Percentiles rank a stretch among this genome's conserved stretches.
These are phyloP conservation scores for Dendronephthya gigantea DNA, from an alignment of 64 coral and sea anemone species.

Conservation along the genomic window DNA sequence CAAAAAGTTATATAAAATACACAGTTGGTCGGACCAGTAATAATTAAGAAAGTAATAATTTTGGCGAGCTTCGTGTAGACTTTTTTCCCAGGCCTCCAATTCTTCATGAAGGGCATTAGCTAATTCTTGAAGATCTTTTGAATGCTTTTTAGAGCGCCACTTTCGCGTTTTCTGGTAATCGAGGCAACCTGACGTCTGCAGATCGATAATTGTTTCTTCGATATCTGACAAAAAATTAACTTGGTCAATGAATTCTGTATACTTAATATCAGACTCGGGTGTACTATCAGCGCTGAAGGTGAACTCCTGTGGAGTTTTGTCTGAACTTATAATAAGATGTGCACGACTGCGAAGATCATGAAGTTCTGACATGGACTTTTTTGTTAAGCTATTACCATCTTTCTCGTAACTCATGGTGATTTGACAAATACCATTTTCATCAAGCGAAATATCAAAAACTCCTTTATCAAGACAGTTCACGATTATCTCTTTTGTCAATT, in stretches of 20 bases:
- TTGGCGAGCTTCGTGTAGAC: conserved; percentile 19
- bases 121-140: conserved; percentile 24
- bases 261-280: not conserved
- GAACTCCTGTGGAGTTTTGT: not conserved
- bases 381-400: not conserved
- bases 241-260: conserved; percentile 35
- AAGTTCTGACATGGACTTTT: conserved; percentile 34
- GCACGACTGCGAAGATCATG: conserved; percentile 74
- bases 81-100: conserved; percentile 39
- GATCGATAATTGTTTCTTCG: not conserved
- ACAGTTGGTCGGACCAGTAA: conserved; percentile 71
- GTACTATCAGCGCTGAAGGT: not conserved
- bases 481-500: conserved; percentile 87
- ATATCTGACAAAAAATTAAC: conserved; percentile 50
- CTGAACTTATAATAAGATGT: conserved; percentile 43
- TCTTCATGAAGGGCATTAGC: conserved; percentile 20
- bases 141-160: not conserved
- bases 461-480: conserved; percentile 53
- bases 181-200: conserved; percentile 53
- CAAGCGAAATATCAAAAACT: not conserved
- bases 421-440: not conserved
- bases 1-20: conserved; percentile 36
- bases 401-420: conserved; percentile 6
- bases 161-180: conserved; percentile 9
- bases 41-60: conserved; percentile 59